Conservation (phyloP, 2,888 invertebrate species). For the Phrixothrix hirtus region DNA sequence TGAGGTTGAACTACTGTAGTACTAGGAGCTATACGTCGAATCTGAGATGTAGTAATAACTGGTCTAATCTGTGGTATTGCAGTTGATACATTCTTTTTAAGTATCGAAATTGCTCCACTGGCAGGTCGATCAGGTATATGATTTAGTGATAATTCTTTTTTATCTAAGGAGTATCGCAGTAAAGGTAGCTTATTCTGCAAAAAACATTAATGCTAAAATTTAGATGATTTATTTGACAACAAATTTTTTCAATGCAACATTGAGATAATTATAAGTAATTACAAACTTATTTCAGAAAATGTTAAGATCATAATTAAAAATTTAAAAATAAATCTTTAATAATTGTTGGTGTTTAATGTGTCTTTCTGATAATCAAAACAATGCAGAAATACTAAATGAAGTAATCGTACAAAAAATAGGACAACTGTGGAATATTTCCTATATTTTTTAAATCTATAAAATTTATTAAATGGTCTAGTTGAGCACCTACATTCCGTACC, state of each 20-base stretch:
- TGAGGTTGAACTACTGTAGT: slow-evolving; percentile 58
- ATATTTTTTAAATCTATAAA: no score
- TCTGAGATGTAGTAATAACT: slow-evolving; percentile 63
- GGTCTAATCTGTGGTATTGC: slow-evolving; percentile 54
- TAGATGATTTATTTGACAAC: no score
- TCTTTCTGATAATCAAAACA: no score
- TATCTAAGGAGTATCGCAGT: slow-evolving; percentile 85
- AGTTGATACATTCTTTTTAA: slow-evolving; percentile 53
- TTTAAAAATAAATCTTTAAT: neutral
- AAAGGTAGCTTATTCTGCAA: slow-evolving; percentile 92
- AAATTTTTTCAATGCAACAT: no score
- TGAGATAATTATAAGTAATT: no score
- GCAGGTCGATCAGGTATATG: slow-evolving; percentile 90
- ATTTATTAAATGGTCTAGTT: neutral
- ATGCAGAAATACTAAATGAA: neutral
- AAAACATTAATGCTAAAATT: no score
- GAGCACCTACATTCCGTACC: slow-evolving; percentile 20
- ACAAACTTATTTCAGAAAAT: no score
- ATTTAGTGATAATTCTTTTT: slow-evolving; percentile 89
- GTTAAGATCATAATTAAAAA: neutral
- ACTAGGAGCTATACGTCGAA: slow-evolving; percentile 64
- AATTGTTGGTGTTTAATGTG: no score
- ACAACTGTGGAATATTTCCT: neutral
- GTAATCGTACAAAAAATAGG: neutral
- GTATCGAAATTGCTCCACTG: slow-evolving; percentile 66